Conservation (phyloP, 2,113 vertebrate species). For the Mionectes macconnelli region DNA sequence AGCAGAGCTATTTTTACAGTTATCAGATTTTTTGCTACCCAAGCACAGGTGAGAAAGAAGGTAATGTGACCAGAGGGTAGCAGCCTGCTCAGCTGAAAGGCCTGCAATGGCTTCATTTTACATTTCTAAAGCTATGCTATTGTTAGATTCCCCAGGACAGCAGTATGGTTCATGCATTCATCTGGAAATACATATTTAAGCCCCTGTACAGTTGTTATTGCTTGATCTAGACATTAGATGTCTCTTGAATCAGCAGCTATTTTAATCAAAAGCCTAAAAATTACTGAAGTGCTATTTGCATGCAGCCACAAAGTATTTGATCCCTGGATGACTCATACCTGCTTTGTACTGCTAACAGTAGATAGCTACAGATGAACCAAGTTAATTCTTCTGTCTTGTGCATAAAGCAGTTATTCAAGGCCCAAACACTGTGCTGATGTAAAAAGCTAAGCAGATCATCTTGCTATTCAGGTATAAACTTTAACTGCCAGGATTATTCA, state of each 20-base stretch:
- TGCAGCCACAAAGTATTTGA: conserved; percentile 45
- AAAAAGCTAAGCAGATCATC: neutral
- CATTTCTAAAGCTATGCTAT: neutral
- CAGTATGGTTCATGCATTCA: conserved; percentile 9
- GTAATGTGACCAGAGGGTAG: neutral
- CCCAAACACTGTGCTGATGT: neutral
- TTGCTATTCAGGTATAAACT: neutral
- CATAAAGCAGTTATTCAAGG: conserved; percentile 15
- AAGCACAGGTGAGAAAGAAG: neutral
- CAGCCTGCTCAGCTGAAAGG: neutral
- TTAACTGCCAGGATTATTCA: neutral
- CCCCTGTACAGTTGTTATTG: neutral
- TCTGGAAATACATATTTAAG: conserved; percentile 60
- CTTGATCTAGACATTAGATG: conserved; percentile 33
- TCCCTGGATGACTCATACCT: conserved; percentile 55
- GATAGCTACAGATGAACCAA: neutral
- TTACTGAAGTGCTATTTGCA: conserved; percentile 28
- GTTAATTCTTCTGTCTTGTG: conserved; percentile 32
- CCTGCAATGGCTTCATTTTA: neutral
- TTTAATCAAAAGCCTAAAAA: conserved; percentile 57
- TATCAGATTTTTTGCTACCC: neutral
- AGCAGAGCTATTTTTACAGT: neutral
- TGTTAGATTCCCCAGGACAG: neutral
- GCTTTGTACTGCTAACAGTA: conserved; percentile 22
- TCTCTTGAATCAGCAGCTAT: conserved; percentile 38